Evolutionary conservation across 2,797 vertebrate species (phyloP).

Genomic region (Myoxocephalus aenaeus): DNA sequence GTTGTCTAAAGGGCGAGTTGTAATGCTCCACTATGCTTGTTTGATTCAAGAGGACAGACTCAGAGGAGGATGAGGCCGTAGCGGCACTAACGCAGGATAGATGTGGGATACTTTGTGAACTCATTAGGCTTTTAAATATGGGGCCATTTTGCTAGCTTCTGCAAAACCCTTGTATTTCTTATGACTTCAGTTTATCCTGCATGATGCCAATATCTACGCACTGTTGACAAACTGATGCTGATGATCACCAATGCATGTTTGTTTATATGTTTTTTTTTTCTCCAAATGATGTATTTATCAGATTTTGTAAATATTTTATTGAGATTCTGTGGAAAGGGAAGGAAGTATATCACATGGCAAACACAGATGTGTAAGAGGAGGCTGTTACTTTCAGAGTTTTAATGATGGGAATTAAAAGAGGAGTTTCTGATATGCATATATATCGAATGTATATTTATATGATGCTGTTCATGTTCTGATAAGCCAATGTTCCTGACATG

Average conservation of each 20-base stretch:
- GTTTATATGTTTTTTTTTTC: slow-evolving; percentile 37
- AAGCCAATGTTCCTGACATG: slow-evolving; percentile 77
- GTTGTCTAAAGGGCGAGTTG: slow-evolving; percentile 4
- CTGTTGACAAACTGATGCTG: slow-evolving; percentile 74
- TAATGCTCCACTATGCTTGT: slow-evolving; percentile 13
- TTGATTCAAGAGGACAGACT: slow-evolving; percentile 10
- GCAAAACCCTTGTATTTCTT: slow-evolving; percentile 54
- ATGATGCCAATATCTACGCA: slow-evolving; percentile 84
- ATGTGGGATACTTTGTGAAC: slow-evolving; percentile 33
- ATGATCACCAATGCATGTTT: slow-evolving; percentile 76
- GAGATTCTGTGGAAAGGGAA: slow-evolving; percentile 45
- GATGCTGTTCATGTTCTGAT: slow-evolving; percentile 85
- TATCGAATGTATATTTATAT: slow-evolving; percentile 94
- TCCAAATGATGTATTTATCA: slow-evolving; percentile 62
- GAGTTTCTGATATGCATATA: slow-evolving; percentile 75
- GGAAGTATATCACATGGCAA: slow-evolving; percentile 23
- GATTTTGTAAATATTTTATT: slow-evolving; percentile 71
- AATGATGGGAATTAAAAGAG: slow-evolving; percentile 27
- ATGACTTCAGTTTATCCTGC: slow-evolving; percentile 72
- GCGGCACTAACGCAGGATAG: slow-evolving; percentile 44
- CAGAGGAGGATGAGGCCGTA: slow-evolving; percentile 22
- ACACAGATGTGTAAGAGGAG: slow-evolving; percentile 13
- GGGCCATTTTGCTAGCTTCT: slow-evolving; percentile 47
- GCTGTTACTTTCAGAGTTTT: slow-evolving; percentile 25
- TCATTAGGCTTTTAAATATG: slow-evolving; percentile 32